Conservation (phyloP, 1,140 invertebrate species). For the Spodoptera frugiperda region DNA sequence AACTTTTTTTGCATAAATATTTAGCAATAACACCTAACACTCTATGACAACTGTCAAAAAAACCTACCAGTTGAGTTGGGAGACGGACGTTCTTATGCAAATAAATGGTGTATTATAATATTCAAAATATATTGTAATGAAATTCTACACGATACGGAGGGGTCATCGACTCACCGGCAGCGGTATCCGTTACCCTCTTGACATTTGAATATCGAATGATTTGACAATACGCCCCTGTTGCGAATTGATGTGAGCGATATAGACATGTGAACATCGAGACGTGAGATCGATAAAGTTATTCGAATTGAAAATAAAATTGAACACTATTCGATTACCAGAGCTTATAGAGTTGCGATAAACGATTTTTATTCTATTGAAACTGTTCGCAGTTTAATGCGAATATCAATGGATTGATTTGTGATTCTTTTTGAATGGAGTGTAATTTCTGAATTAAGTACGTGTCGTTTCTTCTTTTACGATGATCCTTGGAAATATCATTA, state of each 20-base stretch:
- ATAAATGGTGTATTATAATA: constrained; percentile 30
- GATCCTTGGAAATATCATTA: too few relatives aligned
- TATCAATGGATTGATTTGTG: too few relatives aligned
- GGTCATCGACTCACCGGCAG: constrained; percentile 41
- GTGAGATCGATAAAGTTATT: constrained; percentile 37
- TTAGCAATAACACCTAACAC: neutral
- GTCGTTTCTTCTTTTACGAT: too few relatives aligned
- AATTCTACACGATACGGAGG: constrained; percentile 36
- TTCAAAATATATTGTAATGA: constrained; percentile 42
- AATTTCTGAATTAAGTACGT: too few relatives aligned
- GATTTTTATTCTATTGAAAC: constrained; percentile 1
- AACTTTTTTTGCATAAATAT: neutral
- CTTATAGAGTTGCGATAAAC: constrained; percentile 3
- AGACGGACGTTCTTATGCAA: constrained; percentile 23
- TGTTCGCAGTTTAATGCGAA: neutral
- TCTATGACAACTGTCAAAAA: constrained; percentile 25
- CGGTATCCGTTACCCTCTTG: constrained; percentile 39
- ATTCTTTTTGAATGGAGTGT: too few relatives aligned
- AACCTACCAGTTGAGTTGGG: constrained; percentile 9
- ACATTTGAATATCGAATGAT: constrained; percentile 35
- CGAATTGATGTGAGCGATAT: constrained; percentile 32
- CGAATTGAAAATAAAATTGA: constrained; percentile 30
- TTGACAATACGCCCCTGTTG: constrained; percentile 33
- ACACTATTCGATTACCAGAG: constrained; percentile 10
- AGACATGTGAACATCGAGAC: constrained; percentile 42